Base-by-base conservation (phyloP, 1,140 invertebrate species). In the Galleria mellonella region DNA sequence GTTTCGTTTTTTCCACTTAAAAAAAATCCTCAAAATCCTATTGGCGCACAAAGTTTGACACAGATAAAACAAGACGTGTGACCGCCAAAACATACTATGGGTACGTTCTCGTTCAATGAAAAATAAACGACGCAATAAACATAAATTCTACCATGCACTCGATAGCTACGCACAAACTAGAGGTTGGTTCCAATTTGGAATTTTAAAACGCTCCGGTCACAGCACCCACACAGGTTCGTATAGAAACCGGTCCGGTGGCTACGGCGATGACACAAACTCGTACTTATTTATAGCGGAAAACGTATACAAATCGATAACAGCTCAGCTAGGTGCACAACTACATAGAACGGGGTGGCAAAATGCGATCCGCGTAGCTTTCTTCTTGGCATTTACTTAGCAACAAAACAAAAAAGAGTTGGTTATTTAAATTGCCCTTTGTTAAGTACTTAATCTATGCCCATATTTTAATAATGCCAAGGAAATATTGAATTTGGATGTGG, bases 241-340 rank as follows among this genome's bases (percentile, higher is more conserved):
- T 52, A 44, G 45, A 71, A 81, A 78, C 75, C 68, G 75, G 70
- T 73, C 69, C 60, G 49, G 47, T 38, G 42, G 50, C 47, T 30
- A 50, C 58, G 59, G 41, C 65, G 73, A 77, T 79, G 73, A 76
- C 70, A 79, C 76, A 82, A 83, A 81, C 67, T 78, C 54, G 67
- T 61, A 77, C 72, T 79, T 84, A 81, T 84, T 82, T 81, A 78
- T 82, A 82, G 79, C 66, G 68, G 55, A 75, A 81, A 81, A 83
- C 66, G 74, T 81, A 83, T 56, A 84, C 72, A 81, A 84, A 84
- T 84, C 77, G 72, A 81, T 82, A 81, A 72, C 58, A 69, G 43
- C 49, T 48, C 49, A 45, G 47, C 55, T 69, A 70, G 59, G 46
- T 68, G 57, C 61, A 68, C 62, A 65, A 64, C 51, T 61, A 57